phyloP scores from a whole-genome alignment of 2,888 invertebrate genomes.

The Cantharis lateralis region DNA sequence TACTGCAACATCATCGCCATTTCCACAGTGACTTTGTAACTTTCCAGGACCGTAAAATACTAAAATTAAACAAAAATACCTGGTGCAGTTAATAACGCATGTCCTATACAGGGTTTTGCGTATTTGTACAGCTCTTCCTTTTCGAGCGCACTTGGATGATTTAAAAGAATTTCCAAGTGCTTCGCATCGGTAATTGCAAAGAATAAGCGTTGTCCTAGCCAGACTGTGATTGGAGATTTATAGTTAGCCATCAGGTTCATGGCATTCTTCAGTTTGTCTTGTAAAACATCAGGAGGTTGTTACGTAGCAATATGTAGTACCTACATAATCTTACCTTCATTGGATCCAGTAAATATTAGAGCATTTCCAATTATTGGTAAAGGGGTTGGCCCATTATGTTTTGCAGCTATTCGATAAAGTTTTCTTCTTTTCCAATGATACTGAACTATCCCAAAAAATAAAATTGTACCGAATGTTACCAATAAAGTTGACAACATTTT shows the following conservation, averaged over 20 bases:
- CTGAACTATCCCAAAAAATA: not conserved
- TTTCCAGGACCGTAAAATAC: no score
- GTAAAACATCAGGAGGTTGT: not conserved
- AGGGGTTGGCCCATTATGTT: constrained; percentile 38
- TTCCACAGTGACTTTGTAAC: no score
- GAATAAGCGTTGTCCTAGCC: constrained; percentile 30
- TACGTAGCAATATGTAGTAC: not conserved
- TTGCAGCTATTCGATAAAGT: constrained; percentile 15
- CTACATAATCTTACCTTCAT: constrained; percentile 16
- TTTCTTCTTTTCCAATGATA: not conserved
- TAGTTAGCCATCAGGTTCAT: not conserved
- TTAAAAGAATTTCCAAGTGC: constrained; percentile 33
- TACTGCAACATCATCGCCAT: no score
- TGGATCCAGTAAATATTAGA: constrained; percentile 35
- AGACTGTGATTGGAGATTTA: constrained; percentile 1
- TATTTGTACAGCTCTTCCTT: constrained; percentile 34
- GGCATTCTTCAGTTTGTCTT: not conserved
- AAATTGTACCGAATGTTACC: not conserved
- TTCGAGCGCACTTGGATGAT: constrained; percentile 26
- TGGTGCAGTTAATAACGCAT: constrained; percentile 33
- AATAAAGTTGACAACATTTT: constrained; percentile 51
- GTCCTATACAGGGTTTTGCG: constrained; percentile 22
- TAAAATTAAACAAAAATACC: no score
- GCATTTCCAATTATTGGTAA: constrained; percentile 42
- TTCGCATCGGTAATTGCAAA: constrained; percentile 23